These are phyloP conservation scores for Blomia tropicalis DNA, from an alignment of 2,888 invertebrate genomes.

Conservation along the genomic window DNA sequence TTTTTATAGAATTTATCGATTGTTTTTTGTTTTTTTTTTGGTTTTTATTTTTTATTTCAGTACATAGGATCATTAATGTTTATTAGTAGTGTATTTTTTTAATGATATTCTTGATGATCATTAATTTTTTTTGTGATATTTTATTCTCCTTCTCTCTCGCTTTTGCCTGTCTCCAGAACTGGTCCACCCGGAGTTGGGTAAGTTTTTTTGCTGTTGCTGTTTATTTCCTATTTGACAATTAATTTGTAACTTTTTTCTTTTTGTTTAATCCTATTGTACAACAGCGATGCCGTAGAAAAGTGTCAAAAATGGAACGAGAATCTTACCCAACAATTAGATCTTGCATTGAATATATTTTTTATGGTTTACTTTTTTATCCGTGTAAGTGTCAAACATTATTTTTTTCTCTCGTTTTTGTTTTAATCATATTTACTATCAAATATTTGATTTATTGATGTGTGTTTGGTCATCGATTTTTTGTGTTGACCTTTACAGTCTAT, in stretches of 20 bases:
- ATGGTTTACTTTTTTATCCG: constrained; percentile 31
- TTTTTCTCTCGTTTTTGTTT: background rate
- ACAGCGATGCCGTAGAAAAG: constrained; percentile 91
- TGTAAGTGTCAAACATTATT: constrained; percentile 24
- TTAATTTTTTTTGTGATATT: background rate
- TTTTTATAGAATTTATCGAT: too few relatives aligned
- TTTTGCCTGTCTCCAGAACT: constrained; percentile 1
- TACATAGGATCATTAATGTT: too few relatives aligned
- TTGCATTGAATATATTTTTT: constrained; percentile 30
- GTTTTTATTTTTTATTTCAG: too few relatives aligned
- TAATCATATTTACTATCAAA: background rate
- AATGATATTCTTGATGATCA: too few relatives aligned
- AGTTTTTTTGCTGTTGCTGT: too few relatives aligned
- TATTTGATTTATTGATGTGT: background rate
- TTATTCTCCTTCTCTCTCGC: background rate
- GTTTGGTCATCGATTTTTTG: background rate
- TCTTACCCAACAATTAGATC: constrained; percentile 77
- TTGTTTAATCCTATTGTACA: too few relatives aligned
- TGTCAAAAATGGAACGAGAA: constrained; percentile 99
- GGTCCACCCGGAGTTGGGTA: constrained; percentile 16
- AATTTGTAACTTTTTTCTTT: too few relatives aligned
- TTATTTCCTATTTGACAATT: too few relatives aligned
- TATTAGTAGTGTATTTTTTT: too few relatives aligned
- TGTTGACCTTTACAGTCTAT: background rate
- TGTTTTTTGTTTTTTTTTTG: too few relatives aligned